Conservation (phyloP, 2,113 vertebrate genomes). For the Scartelaos histophorus region DNA sequence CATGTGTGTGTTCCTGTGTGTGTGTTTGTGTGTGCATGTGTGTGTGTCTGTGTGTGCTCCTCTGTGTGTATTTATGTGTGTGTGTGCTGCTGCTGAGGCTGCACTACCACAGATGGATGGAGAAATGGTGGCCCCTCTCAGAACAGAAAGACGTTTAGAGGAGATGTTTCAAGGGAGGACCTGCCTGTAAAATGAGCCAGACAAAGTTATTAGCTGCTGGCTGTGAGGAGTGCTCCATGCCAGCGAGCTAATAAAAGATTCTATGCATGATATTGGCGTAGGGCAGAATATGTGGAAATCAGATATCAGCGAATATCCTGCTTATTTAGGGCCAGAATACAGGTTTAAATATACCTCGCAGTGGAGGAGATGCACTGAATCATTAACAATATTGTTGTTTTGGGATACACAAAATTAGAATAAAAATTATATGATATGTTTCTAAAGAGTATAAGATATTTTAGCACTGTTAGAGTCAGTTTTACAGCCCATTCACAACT, state of each 20-base stretch:
- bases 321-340: constrained; percentile 14
- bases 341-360: background rate
- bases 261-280: constrained; percentile 39
- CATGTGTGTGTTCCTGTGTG: no score
- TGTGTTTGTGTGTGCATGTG: constrained; percentile 4
- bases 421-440: no score
- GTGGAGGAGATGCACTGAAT: background rate
- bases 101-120: constrained; percentile 66
- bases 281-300: constrained; percentile 19
- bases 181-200: constrained; percentile 30
- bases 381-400: background rate
- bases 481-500: background rate
- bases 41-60: constrained; percentile 5
- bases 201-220: constrained; percentile 59
- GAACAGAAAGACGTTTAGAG: constrained; percentile 69
- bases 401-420: no score
- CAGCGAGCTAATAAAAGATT: constrained; percentile 47
- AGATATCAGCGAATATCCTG: constrained; percentile 31
- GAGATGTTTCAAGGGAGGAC: constrained; percentile 49
- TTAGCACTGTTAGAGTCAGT: background rate
- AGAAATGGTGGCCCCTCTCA: constrained; percentile 62
- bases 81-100: constrained; percentile 59
- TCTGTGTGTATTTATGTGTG: background rate
- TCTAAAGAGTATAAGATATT: background rate
- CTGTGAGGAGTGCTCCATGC: constrained; percentile 33